Conservation (phyloP, 2,113 vertebrate genomes). For the Apteryx mantelli region DNA sequence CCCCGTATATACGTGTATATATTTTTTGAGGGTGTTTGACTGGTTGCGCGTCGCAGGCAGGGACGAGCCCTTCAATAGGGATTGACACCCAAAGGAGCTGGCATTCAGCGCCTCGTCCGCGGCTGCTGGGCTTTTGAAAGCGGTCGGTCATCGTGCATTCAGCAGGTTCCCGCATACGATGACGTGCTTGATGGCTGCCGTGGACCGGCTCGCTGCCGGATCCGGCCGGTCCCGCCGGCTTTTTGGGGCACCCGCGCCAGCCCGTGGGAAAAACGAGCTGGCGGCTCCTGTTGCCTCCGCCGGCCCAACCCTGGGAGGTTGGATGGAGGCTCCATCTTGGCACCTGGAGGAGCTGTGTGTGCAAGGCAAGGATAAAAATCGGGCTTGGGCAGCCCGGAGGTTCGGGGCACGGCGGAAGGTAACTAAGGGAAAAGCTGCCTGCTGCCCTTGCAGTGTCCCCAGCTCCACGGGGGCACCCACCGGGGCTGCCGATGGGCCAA, state of each 20-base stretch:
- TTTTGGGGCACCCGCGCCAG: not conserved
- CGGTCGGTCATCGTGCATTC: not conserved
- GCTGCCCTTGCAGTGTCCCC: too few species aligned
- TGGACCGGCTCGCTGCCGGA: too few species aligned
- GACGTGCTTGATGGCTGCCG: accelerated
- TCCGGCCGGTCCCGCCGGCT: accelerated
- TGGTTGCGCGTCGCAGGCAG: not conserved
- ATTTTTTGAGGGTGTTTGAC: not conserved
- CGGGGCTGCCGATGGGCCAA: too few species aligned
- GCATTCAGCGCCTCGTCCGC: not conserved
- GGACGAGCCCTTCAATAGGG: conserved; percentile 7
- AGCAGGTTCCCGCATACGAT: not conserved
- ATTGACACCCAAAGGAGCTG: conserved; percentile 42
- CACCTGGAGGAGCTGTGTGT: too few species aligned
- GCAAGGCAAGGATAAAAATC: too few species aligned
- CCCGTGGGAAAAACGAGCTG: not conserved
- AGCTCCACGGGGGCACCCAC: too few species aligned
- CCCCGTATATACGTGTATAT: not conserved
- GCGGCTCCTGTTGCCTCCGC: too few species aligned
- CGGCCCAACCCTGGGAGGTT: too few species aligned
- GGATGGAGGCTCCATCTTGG: too few species aligned
- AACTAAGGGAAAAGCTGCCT: too few species aligned
- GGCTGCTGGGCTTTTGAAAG: not conserved
- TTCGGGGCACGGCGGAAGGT: too few species aligned
- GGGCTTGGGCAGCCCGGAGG: too few species aligned